These are phyloP conservation scores for Nymphalis io DNA, from an alignment of 1,140 invertebrate species.

Conservation along the genomic window DNA sequence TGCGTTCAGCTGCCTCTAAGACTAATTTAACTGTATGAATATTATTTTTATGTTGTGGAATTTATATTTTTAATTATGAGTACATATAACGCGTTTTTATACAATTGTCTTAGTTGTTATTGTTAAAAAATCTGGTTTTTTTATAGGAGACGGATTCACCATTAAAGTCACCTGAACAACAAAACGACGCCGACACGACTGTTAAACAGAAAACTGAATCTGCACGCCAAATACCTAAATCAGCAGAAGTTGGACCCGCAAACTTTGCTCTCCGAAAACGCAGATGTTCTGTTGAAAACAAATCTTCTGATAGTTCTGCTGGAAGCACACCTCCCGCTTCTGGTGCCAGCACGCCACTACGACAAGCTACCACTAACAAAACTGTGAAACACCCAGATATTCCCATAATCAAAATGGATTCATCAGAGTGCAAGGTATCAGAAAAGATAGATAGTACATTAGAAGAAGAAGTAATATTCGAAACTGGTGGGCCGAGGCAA, in stretches of 20 bases:
- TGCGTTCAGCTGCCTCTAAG: constrained; percentile 62
- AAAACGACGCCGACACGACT: constrained; percentile 58
- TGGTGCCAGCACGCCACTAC: constrained; percentile 76
- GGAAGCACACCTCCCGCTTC: constrained; percentile 80
- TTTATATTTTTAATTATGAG: not conserved
- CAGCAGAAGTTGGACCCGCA: constrained; percentile 43
- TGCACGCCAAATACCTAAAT: constrained; percentile 54
- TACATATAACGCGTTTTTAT: not conserved
- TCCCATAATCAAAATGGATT: constrained; percentile 71
- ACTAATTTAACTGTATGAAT: constrained; percentile 56
- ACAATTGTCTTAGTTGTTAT: not conserved
- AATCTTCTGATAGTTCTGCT: constrained; percentile 78
- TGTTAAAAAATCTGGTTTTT: not conserved
- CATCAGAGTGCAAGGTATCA: constrained; percentile 64
- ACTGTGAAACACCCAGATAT: constrained; percentile 70
- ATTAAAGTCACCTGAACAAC: constrained; percentile 57
- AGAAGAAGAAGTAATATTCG: constrained; percentile 67
- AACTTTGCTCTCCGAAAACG: constrained; percentile 81
- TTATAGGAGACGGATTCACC: constrained; percentile 63
- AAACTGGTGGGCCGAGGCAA: constrained; percentile 70
- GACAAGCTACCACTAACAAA: constrained; percentile 67
- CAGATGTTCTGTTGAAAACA: constrained; percentile 81
- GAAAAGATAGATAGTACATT: constrained; percentile 56
- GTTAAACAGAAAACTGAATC: constrained; percentile 62
- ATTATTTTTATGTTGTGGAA: not conserved